Evolutionary conservation across 2,113 vertebrate genomes (phyloP).

Genomic region (Willisornis vidua): DNA sequence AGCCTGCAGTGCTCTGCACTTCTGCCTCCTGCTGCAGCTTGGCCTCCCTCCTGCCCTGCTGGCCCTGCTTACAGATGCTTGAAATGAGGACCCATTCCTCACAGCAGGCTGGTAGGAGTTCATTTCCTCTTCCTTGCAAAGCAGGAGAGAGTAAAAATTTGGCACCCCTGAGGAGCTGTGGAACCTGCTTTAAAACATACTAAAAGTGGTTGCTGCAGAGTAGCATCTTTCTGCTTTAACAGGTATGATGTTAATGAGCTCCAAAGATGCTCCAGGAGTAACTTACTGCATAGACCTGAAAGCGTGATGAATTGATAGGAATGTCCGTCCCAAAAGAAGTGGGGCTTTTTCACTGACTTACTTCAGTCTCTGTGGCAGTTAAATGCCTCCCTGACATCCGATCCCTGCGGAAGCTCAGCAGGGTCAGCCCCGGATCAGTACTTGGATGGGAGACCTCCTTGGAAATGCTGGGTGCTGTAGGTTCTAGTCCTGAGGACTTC

Average conservation of each 20-base stretch:
- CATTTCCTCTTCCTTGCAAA: not conserved
- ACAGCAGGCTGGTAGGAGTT: not conserved
- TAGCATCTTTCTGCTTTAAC: not conserved
- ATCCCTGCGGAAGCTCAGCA: too few relatives aligned
- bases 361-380: not conserved
- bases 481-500: too few relatives aligned
- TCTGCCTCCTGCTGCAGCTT: not conserved
- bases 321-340: not conserved
- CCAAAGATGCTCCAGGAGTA: not conserved
- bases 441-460: too few relatives aligned
- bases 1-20: not conserved
- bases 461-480: too few relatives aligned
- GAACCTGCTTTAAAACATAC: not conserved
- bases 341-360: not conserved
- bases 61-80: not conserved
- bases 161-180: rapidly evolving
- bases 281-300: not conserved
- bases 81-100: not conserved
- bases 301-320: not conserved
- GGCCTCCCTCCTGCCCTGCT: not conserved
- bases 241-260: not conserved
- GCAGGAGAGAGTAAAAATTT: not conserved
- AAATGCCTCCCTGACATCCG: too few relatives aligned
- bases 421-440: too few relatives aligned
- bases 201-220: not conserved